Conservation (phyloP, 2,888 invertebrate genomes). For the Alsophila aescularia region DNA sequence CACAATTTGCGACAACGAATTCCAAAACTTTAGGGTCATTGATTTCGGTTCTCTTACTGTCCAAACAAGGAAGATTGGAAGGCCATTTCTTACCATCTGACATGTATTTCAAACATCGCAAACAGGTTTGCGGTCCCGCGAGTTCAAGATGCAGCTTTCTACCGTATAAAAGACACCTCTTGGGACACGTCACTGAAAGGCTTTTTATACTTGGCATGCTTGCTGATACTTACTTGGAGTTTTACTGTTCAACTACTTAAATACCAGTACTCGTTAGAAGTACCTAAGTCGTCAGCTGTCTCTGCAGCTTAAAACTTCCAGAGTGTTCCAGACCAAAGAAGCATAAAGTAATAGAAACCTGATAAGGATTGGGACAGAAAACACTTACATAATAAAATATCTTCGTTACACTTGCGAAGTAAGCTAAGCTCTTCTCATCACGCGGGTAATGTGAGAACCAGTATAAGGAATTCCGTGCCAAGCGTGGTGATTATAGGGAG, state of each 20-base stretch:
- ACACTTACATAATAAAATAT: too few species aligned
- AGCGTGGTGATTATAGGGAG: too few species aligned
- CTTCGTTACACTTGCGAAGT: too few species aligned
- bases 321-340: too few species aligned
- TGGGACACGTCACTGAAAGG: conserved; percentile 9
- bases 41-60: conserved; percentile 32
- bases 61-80: conserved; percentile 34
- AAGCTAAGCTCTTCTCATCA: too few species aligned
- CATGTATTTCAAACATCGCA: conserved; percentile 29
- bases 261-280: too few species aligned
- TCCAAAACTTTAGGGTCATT: conserved; percentile 28
- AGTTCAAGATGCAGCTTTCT: conserved; percentile 20
- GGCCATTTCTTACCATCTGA: conserved; percentile 22
- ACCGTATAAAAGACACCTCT: conserved; percentile 23
- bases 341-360: too few species aligned
- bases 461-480: too few species aligned
- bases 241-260: conserved; percentile 8
- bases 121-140: conserved; percentile 32
- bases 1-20: conserved; percentile 3
- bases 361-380: too few species aligned
- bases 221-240: conserved; percentile 3
- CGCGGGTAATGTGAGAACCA: too few species aligned
- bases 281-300: too few species aligned
- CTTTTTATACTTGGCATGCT: conserved; percentile 10
- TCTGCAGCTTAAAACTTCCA: too few species aligned